phyloP scores from a whole-genome alignment of 1,140 invertebrate genomes.

The Drosophila tani region DNA sequence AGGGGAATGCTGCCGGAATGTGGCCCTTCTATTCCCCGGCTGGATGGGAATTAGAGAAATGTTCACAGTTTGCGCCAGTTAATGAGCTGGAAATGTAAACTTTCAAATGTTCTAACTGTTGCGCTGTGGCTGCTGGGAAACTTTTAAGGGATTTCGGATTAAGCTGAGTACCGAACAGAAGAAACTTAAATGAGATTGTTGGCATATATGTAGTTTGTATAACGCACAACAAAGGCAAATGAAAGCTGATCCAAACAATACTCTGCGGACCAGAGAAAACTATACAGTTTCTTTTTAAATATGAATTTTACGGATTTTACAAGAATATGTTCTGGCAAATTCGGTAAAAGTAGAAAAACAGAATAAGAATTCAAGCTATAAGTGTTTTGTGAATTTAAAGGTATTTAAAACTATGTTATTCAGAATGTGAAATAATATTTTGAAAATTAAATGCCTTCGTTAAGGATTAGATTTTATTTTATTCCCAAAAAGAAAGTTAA shows the following conservation, averaged over 20 bases:
- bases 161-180: conserved; percentile 8
- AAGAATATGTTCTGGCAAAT: background rate
- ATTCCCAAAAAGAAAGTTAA: too few species aligned
- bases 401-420: background rate
- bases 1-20: conserved; percentile 19
- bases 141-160: conserved; percentile 29
- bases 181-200: conserved; percentile 22
- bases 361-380: too few species aligned
- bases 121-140: conserved; percentile 26
- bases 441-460: background rate
- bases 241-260: background rate
- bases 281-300: background rate
- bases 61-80: conserved; percentile 70
- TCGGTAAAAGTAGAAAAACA: background rate
- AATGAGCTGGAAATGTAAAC: conserved; percentile 77
- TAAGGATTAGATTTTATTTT: too few species aligned
- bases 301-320: background rate
- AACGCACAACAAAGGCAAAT: conserved; percentile 6
- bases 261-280: background rate
- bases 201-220: conserved; percentile 1
- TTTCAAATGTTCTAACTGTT: conserved; percentile 54
- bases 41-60: conserved; percentile 42
- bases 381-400: background rate
- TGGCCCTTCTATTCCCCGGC: background rate
- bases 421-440: background rate